These are phyloP conservation scores for Masnerella sp. DNA, from an alignment of 2,888 invertebrate species.

Conservation along the genomic window DNA sequence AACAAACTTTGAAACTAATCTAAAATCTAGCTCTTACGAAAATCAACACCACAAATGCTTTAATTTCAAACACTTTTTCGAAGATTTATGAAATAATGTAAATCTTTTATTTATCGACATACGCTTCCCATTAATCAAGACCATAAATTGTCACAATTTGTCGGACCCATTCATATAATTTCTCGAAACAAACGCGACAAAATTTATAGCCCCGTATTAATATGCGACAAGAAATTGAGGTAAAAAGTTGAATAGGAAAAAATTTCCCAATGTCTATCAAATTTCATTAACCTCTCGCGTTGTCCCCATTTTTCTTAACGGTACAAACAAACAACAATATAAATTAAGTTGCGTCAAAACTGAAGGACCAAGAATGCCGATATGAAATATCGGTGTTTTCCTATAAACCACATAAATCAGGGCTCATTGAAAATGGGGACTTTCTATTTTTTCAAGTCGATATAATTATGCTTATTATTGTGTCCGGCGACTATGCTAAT, in stretches of 20 bases:
- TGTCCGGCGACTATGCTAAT: slow-evolving; percentile 42
- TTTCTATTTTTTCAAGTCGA: slow-evolving; percentile 41
- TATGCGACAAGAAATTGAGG: slow-evolving; percentile 2
- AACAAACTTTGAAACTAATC: too few relatives aligned
- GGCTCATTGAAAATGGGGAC: slow-evolving; percentile 30
- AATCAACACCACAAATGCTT: too few relatives aligned
- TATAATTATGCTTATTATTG: slow-evolving; percentile 48
- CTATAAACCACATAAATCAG: slow-evolving; percentile 41
- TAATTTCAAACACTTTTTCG: too few relatives aligned
- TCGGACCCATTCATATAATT: slow-evolving; percentile 5
- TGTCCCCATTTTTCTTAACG: slow-evolving; percentile 37
- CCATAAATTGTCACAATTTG: not conserved
- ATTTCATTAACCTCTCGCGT: slow-evolving; percentile 2
- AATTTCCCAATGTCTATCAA: slow-evolving; percentile 25
- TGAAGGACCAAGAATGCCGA: slow-evolving; percentile 35
- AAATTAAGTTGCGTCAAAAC: slow-evolving; percentile 47
- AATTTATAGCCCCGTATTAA: slow-evolving; percentile 24
- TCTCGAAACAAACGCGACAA: slow-evolving; percentile 23
- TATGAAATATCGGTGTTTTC: slow-evolving; percentile 43
- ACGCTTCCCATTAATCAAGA: slow-evolving; percentile 26
- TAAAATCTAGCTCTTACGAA: too few relatives aligned
- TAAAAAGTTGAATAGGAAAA: not conserved
- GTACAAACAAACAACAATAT: slow-evolving; percentile 52
- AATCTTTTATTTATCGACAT: slow-evolving; percentile 26
- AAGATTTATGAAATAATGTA: too few relatives aligned